Evolutionary conservation across 2,797 vertebrate genomes (phyloP).

Genomic region (Ammospiza maritima): DNA sequence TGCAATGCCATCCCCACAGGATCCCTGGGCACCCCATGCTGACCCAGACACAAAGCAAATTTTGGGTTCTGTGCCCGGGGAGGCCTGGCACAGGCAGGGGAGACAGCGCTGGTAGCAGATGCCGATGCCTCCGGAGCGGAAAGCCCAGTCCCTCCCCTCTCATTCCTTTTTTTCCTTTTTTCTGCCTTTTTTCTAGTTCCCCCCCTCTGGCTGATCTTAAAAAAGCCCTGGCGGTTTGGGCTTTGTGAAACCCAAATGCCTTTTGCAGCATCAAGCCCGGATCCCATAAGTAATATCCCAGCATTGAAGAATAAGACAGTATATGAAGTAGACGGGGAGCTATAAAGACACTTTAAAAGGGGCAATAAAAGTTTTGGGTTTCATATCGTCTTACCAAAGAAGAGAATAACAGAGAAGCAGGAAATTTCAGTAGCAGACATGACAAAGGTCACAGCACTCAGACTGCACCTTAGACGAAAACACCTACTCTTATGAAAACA

Average conservation of each 20-base stretch:
- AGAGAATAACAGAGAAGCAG: constrained; percentile 80
- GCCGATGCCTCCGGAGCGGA: not conserved
- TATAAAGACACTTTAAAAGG: constrained; percentile 80
- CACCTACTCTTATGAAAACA: constrained; percentile 74
- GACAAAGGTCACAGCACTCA: constrained; percentile 75
- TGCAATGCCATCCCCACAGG: not conserved
- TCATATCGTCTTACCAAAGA: constrained; percentile 80
- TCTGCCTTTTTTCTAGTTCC: not conserved
- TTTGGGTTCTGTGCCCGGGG: not conserved
- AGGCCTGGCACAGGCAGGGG: not conserved
- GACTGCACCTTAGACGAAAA: constrained; percentile 79
- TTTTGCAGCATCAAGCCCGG: constrained; percentile 47
- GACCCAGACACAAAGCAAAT: constrained; percentile 16
- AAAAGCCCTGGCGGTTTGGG: constrained; percentile 34
- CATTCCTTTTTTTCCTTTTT: not conserved
- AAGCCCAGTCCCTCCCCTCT: not conserved
- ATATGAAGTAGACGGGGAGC: constrained; percentile 75
- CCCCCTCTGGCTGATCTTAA: not conserved
- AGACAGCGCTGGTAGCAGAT: not conserved
- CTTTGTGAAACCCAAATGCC: constrained; percentile 37
- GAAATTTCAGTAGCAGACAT: constrained; percentile 82
- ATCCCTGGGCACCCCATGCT: not conserved
- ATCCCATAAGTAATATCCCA: constrained; percentile 73
- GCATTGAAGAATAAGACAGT: constrained; percentile 41
- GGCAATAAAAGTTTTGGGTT: constrained; percentile 86